phyloP scores from a whole-genome alignment of 2,888 invertebrate genomes.

The Cheiracanthium punctorium region DNA sequence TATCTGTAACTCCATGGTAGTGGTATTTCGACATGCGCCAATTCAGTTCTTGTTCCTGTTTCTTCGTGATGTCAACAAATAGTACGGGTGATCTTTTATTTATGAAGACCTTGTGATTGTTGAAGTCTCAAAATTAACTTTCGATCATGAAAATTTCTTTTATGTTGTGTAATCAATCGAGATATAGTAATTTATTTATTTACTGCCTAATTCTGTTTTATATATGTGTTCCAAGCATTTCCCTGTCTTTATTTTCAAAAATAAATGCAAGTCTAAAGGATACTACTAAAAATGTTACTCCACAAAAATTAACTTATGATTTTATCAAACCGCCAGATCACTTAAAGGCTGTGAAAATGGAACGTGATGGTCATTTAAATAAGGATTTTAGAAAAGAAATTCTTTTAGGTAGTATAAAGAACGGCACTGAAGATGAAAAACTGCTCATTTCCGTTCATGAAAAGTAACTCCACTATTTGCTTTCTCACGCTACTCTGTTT shows the following conservation, averaged over 20 bases:
- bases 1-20: too few relatives aligned
- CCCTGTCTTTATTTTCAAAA: not conserved
- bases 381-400: conserved; percentile 77
- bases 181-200: too few relatives aligned
- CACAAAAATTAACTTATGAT: conserved; percentile 59
- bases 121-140: too few relatives aligned
- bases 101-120: too few relatives aligned
- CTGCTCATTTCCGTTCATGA: conserved; percentile 65
- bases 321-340: conserved; percentile 76
- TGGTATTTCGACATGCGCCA: too few relatives aligned
- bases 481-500: too few relatives aligned
- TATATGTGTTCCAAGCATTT: not conserved
- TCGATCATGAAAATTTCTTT: too few relatives aligned
- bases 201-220: too few relatives aligned
- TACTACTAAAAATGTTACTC: not conserved
- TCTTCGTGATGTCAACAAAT: too few relatives aligned
- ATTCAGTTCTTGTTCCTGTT: too few relatives aligned
- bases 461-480: conserved; percentile 69
- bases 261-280: not conserved
- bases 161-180: too few relatives aligned
- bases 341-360: conserved; percentile 77
- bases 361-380: conserved; percentile 78
- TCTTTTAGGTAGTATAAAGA: conserved; percentile 73
- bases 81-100: too few relatives aligned
- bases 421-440: conserved; percentile 72